Conservation (phyloP, 2,888 invertebrate species). For the Drosophila buzzatii region DNA sequence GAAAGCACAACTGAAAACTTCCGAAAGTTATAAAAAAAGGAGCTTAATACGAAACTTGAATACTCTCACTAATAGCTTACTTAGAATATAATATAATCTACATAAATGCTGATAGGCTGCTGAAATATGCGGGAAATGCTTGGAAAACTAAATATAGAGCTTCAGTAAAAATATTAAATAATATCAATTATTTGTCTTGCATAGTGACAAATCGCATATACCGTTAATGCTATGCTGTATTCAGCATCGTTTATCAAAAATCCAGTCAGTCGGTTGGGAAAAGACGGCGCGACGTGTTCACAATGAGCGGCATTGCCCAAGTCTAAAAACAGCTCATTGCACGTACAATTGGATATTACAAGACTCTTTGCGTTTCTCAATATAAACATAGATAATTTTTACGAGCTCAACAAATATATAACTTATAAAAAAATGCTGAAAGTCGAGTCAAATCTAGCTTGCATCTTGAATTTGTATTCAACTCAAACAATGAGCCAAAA, state of each 20-base stretch:
- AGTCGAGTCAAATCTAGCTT: background rate
- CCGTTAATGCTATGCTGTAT: background rate
- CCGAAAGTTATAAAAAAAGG: background rate
- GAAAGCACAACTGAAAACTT: background rate
- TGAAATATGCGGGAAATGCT: too few relatives aligned
- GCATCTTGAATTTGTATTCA: background rate
- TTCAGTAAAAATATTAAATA: background rate
- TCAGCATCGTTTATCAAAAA: conserved; percentile 10
- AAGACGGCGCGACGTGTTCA: conserved; percentile 4
- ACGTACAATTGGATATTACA: conserved; percentile 21
- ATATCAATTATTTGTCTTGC: background rate
- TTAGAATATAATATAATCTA: background rate
- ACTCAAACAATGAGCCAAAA: background rate
- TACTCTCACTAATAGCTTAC: background rate
- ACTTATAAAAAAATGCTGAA: background rate
- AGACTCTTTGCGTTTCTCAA: conserved; percentile 16
- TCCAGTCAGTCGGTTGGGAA: conserved; percentile 11
- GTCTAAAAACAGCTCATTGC: background rate
- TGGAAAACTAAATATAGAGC: background rate
- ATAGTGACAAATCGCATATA: background rate
- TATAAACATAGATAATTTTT: conserved; percentile 8
- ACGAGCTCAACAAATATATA: background rate
- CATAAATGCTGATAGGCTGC: background rate
- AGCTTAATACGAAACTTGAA: background rate
- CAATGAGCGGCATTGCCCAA: conserved; percentile 22